A percentile compares a stretch with the other conserved stretches of the same genome.
Conservation (phyloP, 2,113 vertebrate species). For the Bos taurus region ARS-UCD2.0 NC_037350.1:39632001-39632500, state of each 20-base stretch:
- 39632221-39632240: neutral
- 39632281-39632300: neutral
- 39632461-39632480: neutral
- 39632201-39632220: neutral
- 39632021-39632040: neutral
- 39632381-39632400: neutral
- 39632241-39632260: neutral
- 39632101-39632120: neutral
- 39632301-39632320: neutral
- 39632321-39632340: neutral
- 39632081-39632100: neutral
- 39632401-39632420: neutral
- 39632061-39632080: neutral
- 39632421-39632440: neutral
- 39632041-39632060: neutral
- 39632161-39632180: neutral
- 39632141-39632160: neutral
- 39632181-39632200: neutral
- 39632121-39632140: neutral
- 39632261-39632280: conserved; percentile 5
- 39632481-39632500: neutral
- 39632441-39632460: neutral
- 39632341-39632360: neutral
- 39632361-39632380: neutral
- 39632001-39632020: neutral